Evolutionary conservation across 2,797 vertebrate species (phyloP), one percentile per base, ranked within the genome.

Genomic region (Betta splendens): DNA sequence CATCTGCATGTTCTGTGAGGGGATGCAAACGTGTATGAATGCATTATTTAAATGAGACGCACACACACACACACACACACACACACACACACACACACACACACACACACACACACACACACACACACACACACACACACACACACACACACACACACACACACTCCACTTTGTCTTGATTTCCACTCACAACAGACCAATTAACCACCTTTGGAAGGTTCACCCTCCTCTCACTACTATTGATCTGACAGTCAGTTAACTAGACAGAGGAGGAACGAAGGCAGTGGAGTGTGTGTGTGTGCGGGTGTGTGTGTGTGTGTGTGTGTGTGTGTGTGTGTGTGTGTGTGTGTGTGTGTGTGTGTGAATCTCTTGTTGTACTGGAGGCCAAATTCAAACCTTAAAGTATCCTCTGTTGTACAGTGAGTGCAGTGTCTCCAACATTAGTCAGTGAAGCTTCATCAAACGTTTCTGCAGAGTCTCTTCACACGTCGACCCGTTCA

Each of bases 231-330:
- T 46, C 21, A 10, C 54, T 51, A 60, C 18, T 72, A 85, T 87
- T 66, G 83, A 85, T 85, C 80, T 32, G 45, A 37, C 43, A 59
- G 59, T 56, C 68, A 47, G 63, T 77, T 77, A 80, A 80, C 59
- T 52, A 67, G 67, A 55, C 31, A 20, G 48, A 61, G 12, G 59
- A 28, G 51, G 37, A 25, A 20, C 5, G 9, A 16, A 15, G 23
- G 22, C 29, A 8, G 46, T n/a, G 36, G 12, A 26, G n/a, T 45
- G 42, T n/a, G 31, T 23, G 31, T 23, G 31, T 37, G 42, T 26
- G n/a, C 45, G 42, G n/a, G 31, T 23, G 31, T 23, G 31, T 37
- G 42, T 26, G n/a, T 45, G 42, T n/a, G 31, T 23, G 31, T 23
- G 31, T 37, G 42, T 26, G n/a, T 45, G 42, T n/a, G 31, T 23